Evolutionary conservation across 2,888 invertebrate species (phyloP).

Genomic region (Steinernema hermaphroditum): DNA sequence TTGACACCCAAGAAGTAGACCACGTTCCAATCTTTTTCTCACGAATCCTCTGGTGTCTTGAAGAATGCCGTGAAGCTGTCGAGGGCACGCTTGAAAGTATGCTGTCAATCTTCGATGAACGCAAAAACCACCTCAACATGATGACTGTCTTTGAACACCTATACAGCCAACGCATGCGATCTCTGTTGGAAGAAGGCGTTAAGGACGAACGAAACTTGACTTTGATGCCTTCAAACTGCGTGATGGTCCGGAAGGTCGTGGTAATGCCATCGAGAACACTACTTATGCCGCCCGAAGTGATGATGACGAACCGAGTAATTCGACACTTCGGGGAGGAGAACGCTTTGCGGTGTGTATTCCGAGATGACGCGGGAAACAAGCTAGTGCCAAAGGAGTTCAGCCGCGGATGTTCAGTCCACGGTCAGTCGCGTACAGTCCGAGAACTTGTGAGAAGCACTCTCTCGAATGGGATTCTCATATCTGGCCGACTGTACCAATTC

Average conservation of each 20-base stretch:
- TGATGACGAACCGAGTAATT: constrained; percentile 63
- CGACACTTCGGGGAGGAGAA: constrained; percentile 56
- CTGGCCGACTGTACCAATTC: constrained; percentile 51
- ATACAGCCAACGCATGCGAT: constrained; percentile 37
- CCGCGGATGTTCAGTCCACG: constrained; percentile 15
- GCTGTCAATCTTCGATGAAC: constrained; percentile 51
- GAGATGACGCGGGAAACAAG: constrained; percentile 53
- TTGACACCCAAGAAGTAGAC: neutral
- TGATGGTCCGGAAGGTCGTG: constrained; percentile 46
- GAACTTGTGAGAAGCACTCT: constrained; percentile 46
- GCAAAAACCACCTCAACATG: constrained; percentile 41
- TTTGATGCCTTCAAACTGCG: constrained; percentile 40
- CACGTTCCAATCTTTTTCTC: constrained; percentile 38
- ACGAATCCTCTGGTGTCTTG: constrained; percentile 21
- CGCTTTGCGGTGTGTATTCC: constrained; percentile 53
- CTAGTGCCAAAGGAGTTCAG: constrained; percentile 42
- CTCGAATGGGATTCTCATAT: constrained; percentile 44
- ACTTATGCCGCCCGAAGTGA: constrained; percentile 58
- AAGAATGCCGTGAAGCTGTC: constrained; percentile 47
- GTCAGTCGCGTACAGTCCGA: constrained; percentile 3
- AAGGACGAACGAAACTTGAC: constrained; percentile 20
- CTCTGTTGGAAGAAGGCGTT: constrained; percentile 28
- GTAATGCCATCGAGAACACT: constrained; percentile 50
- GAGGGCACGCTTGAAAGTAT: constrained; percentile 54
- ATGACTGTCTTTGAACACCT: constrained; percentile 43